Conservation (phyloP, 2,113 vertebrate genomes). For the Trachemys scripta region DNA sequence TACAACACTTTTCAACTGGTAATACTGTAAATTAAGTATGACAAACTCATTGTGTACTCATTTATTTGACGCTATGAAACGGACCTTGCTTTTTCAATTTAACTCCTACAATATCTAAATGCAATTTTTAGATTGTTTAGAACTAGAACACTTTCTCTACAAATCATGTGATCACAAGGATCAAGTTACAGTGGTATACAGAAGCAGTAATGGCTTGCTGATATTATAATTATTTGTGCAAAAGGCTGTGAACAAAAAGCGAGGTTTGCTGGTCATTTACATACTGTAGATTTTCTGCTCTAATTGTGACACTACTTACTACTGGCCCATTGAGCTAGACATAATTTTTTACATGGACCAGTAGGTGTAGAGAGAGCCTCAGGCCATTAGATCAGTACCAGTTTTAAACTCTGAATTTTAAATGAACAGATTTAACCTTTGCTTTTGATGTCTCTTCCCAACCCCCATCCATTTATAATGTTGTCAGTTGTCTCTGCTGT, state of each 20-base stretch:
- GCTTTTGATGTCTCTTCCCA: neutral
- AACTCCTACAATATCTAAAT: neutral
- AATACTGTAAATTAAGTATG: neutral
- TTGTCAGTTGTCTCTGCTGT: neutral
- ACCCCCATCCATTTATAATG: neutral
- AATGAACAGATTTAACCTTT: neutral
- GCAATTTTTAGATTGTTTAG: neutral
- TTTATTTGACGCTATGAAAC: fast-evolving
- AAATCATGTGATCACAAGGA: neutral
- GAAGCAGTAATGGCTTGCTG: neutral
- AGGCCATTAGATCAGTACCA: fast-evolving
- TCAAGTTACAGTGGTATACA: neutral
- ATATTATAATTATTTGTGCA: neutral
- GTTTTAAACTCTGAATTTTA: neutral
- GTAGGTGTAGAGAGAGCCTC: neutral
- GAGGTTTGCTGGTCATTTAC: neutral
- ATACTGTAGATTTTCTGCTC: neutral
- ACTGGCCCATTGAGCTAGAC: neutral
- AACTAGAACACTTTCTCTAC: neutral
- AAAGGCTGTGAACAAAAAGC: neutral
- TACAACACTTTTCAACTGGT: neutral
- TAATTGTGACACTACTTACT: neutral
- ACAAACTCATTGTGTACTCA: neutral
- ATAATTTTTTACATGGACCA: neutral
- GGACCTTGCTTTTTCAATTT: neutral